Conservation (phyloP, 2,113 vertebrate species). For the Silurus glanis region DNA sequence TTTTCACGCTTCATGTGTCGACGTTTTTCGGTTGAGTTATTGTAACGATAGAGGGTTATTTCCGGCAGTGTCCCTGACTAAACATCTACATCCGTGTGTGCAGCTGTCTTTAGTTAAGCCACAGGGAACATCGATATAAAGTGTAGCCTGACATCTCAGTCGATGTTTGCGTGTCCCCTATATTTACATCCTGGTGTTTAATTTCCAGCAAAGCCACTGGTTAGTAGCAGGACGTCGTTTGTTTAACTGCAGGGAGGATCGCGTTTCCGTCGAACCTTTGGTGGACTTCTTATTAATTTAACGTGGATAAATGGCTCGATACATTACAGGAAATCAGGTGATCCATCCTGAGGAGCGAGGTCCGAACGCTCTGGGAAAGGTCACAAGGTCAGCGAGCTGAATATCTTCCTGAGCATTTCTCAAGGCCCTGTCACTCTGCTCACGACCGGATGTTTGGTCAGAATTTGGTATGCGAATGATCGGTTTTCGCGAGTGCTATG, state of each 20-base stretch:
- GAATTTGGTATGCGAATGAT: conserved; percentile 15
- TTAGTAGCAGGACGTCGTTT: neutral
- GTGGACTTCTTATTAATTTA: neutral
- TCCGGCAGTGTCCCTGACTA: conserved; percentile 1
- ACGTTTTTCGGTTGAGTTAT: neutral
- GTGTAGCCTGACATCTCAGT: conserved; percentile 18
- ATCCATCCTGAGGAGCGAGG: neutral
- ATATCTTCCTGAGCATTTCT: neutral
- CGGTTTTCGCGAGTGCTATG: conserved; percentile 13
- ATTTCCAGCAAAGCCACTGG: conserved; percentile 18
- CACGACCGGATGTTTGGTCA: neutral
- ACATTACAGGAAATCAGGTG: neutral
- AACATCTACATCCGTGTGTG: conserved; percentile 6
- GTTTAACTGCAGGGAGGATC: neutral
- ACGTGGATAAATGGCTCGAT: neutral
- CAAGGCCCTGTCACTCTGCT: neutral
- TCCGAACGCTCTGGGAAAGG: neutral
- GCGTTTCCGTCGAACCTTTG: neutral
- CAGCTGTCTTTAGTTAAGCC: conserved; percentile 40
- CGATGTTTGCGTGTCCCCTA: conserved; percentile 5
- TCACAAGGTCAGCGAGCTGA: neutral
- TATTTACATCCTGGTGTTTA: conserved; percentile 37
- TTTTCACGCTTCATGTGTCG: neutral
- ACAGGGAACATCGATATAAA: conserved; percentile 11
- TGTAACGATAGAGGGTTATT: conserved; percentile 9